phyloP scores from a whole-genome alignment of 2,888 invertebrate genomes.

The Latheticus oryzae region DNA sequence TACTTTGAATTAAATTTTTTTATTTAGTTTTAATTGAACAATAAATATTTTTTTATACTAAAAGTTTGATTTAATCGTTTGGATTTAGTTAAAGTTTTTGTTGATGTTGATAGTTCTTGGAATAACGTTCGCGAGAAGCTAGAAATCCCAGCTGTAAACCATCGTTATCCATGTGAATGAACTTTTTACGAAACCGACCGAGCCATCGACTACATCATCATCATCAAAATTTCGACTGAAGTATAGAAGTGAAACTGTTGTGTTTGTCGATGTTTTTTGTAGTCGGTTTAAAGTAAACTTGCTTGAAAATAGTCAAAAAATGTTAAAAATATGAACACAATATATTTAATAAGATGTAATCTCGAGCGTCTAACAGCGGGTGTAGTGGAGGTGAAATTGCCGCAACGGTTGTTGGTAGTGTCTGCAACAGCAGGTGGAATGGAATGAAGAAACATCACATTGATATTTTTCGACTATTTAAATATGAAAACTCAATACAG shows the following conservation, averaged over 20 bases:
- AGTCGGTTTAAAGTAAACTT: slow-evolving; percentile 53
- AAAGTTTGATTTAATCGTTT: no score
- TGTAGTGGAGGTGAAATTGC: slow-evolving; percentile 55
- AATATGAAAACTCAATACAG: slow-evolving; percentile 66
- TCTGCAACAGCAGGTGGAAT: slow-evolving; percentile 65
- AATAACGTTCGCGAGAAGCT: neutral
- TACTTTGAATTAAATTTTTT: slow-evolving; percentile 5
- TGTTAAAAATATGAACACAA: slow-evolving; percentile 50
- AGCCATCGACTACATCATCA: slow-evolving; percentile 64
- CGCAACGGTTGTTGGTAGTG: slow-evolving; percentile 57
- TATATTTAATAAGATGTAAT: slow-evolving; percentile 48
- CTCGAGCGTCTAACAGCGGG: slow-evolving; percentile 46
- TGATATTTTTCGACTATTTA: slow-evolving; percentile 63
- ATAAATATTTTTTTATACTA: neutral
- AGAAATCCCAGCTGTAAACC: slow-evolving; percentile 7
- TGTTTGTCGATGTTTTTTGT: slow-evolving; percentile 40
- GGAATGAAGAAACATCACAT: slow-evolving; percentile 55
- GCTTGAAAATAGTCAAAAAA: slow-evolving; percentile 43
- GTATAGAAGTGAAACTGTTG: slow-evolving; percentile 48
- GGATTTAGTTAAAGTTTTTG: neutral
- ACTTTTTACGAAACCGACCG: slow-evolving; percentile 59
- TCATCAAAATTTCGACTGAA: slow-evolving; percentile 63
- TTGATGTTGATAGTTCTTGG: neutral
- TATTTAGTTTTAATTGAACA: slow-evolving; percentile 13
- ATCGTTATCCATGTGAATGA: slow-evolving; percentile 55